Base-by-base conservation (phyloP, 2,888 invertebrate genomes). In the Cetonia aurata region DNA sequence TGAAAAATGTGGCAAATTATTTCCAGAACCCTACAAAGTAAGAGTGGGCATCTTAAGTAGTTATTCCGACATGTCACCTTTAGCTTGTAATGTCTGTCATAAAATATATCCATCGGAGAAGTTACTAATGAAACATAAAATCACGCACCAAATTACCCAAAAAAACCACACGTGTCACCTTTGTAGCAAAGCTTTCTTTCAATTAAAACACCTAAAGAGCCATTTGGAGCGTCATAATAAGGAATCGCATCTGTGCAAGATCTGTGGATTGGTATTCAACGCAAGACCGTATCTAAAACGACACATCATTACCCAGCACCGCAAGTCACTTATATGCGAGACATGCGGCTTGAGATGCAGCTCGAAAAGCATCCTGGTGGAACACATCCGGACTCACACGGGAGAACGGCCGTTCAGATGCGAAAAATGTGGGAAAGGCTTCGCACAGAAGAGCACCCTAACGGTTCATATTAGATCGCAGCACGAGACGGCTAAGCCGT, bases 391-490 rank as follows among this genome's bases (percentile, higher is more conserved):
- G 6, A 31, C 48, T 10, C 69, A 69, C 25, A 69, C 69, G 0
- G 69, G 69, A 1, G 69, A 69, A 53, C 59, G 69, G n/a, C 69
- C 69, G n/a, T 69, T 52, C 31, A 50, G 37, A 33, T 69, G 69
- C 15, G 48, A 50, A 8, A 25, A 17, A 9, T 69, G 69, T 12
- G 59, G 52, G 25, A 69, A 69, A 31, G 52, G 52, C 3, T 69
- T 69, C 33, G 50, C 69, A 0, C 69, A 69, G 41, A 17, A 17
- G 1, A 42, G 60, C 9, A 60, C 69, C 2, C 19, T 69, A 25
- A 53, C 42, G 1, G 25, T 19, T 4, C 69, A 69, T 31, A 44
- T 62, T 19, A 33, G 33, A 13, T 50, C 19, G 6, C 3, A 53
- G 4, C 69, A 69, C 52, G 42, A 31, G 15, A 31, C 19, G 12